Evolutionary conservation across 2,888 invertebrate genomes (phyloP).

Genomic region (Cybosia mesomella): DNA sequence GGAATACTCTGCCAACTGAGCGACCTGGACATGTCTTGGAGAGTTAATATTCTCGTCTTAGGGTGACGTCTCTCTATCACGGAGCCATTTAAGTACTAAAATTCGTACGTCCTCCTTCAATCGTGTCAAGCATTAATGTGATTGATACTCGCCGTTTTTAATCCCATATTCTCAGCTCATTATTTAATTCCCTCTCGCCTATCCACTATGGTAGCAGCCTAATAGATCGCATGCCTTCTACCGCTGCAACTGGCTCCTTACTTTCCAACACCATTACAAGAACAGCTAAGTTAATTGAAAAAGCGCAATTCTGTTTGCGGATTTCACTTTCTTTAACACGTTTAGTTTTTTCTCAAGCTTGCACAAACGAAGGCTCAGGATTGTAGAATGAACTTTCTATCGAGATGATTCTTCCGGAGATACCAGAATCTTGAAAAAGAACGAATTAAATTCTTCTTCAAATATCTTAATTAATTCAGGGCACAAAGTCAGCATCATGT

Average conservation of each 20-base stretch:
- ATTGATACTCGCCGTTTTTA: too few relatives aligned
- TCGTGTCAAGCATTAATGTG: too few relatives aligned
- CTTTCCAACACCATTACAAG: slow-evolving; percentile 49
- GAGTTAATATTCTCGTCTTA: too few relatives aligned
- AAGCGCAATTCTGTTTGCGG: slow-evolving; percentile 45
- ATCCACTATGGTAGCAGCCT: slow-evolving; percentile 1
- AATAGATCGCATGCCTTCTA: slow-evolving; percentile 32
- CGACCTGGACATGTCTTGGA: too few relatives aligned
- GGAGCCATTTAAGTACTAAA: too few relatives aligned
- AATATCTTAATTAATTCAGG: too few relatives aligned
- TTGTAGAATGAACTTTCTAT: neutral
- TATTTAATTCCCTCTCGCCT: neutral
- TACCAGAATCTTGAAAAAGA: neutral
- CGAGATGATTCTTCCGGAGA: neutral
- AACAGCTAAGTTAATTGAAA: slow-evolving; percentile 53
- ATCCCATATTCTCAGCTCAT: neutral
- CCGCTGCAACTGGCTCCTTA: slow-evolving; percentile 28
- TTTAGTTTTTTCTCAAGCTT: slow-evolving; percentile 4
- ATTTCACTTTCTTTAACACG: slow-evolving; percentile 23
- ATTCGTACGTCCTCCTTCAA: too few relatives aligned
- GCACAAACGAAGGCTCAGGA: neutral
- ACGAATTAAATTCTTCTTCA: too few relatives aligned
- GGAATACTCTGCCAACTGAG: too few relatives aligned
- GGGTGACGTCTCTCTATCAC: too few relatives aligned
- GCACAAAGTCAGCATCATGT: neutral